phyloP scores from a whole-genome alignment of 1,140 invertebrate genomes.

The Trachymyrmex septentrionalis region DNA sequence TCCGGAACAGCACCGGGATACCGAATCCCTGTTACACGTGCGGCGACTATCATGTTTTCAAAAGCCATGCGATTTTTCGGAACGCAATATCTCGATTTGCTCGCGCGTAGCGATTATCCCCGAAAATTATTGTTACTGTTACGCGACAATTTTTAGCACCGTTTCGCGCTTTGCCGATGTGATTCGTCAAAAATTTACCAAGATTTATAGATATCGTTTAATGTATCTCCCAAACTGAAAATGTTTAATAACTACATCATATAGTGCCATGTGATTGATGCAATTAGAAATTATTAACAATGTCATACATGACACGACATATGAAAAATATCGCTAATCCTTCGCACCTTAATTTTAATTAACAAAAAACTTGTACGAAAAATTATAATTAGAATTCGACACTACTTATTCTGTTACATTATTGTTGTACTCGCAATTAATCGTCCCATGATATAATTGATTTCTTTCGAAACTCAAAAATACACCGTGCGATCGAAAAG shows the following conservation, averaged over 20 bases:
- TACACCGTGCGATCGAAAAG: conserved; percentile 27
- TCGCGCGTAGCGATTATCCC: conserved; percentile 64
- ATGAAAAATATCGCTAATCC: background rate
- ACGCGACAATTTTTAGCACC: conserved; percentile 55
- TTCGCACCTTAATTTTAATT: background rate
- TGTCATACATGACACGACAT: background rate
- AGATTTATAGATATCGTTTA: conserved; percentile 38
- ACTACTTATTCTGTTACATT: background rate
- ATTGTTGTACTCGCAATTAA: background rate
- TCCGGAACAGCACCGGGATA: conserved; percentile 56
- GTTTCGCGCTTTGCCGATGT: conserved; percentile 40
- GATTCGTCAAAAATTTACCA: conserved; percentile 29
- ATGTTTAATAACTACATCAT: conserved; percentile 6
- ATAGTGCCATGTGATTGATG: background rate
- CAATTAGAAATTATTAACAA: background rate
- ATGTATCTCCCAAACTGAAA: conserved; percentile 1
- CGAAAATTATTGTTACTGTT: conserved; percentile 64
- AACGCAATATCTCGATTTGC: conserved; percentile 64
- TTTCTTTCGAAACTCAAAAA: conserved; percentile 4
- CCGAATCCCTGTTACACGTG: conserved; percentile 61
- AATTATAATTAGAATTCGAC: background rate
- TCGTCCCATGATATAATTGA: conserved; percentile 17
- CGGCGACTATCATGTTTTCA: conserved; percentile 61
- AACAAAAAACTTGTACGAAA: background rate
- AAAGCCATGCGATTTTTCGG: conserved; percentile 62